Percentiles rank a stretch among this genome's conserved stretches.
Evolutionary conservation across 2,113 vertebrate species (phyloP).

Genomic region (Anhinga anhinga): DNA sequence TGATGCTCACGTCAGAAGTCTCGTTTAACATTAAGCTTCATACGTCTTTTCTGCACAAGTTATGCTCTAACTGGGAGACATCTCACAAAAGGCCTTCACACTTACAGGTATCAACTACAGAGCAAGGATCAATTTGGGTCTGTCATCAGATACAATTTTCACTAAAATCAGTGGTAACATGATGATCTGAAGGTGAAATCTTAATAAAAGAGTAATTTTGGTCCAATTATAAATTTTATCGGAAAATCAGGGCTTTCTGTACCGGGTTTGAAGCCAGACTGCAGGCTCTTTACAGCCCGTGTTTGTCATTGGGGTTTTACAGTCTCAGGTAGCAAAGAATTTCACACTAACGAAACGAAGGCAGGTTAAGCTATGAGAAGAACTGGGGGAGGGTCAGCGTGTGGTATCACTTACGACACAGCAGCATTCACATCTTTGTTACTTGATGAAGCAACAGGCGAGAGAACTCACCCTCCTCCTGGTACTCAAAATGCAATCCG

Average conservation of each 20-base stretch:
- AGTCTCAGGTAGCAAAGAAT: neutral
- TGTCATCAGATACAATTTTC: neutral
- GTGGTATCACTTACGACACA: neutral
- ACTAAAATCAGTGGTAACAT: neutral
- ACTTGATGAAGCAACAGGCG: neutral
- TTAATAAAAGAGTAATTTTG: neutral
- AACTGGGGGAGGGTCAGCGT: neutral
- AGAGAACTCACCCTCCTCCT: neutral
- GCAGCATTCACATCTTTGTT: neutral
- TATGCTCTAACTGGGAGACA: neutral
- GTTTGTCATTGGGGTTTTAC: neutral
- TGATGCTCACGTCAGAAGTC: slow-evolving; percentile 22
- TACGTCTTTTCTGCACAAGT: neutral
- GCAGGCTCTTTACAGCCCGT: neutral
- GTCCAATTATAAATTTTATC: neutral
- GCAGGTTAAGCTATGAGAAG: neutral
- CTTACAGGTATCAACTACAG: neutral
- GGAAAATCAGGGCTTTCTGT: neutral
- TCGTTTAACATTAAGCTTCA: neutral
- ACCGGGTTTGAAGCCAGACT: neutral
- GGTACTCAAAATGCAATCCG: neutral
- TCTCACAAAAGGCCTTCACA: slow-evolving; percentile 37
- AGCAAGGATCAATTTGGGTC: neutral
- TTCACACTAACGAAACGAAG: neutral
- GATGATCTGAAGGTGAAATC: neutral